Base-by-base conservation (phyloP, 1,140 invertebrate genomes). In the Varroa destructor region DNA sequence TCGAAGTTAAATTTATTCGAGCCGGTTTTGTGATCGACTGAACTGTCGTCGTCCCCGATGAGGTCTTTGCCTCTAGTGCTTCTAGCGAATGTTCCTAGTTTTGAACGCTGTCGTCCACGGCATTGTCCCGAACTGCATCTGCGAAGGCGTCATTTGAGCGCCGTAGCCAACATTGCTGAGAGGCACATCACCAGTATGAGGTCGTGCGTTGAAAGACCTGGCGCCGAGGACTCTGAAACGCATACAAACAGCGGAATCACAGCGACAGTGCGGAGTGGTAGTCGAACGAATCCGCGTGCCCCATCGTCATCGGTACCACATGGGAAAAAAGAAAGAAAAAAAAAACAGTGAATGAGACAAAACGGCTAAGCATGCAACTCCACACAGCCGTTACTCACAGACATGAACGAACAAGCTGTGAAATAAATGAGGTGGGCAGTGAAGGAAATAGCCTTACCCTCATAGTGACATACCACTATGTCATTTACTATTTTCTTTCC, bases 131-230 rank as follows among this genome's bases (percentile, higher is more conserved):
- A 67, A 67, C 61, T 67, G 61, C 61, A 67, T 67, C 61, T 67
- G 61, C 46, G 40, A 37, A 67, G 61, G 46, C 61, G 61, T 67
- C 61, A 67, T 67, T 67, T 67, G 61, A 67, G 61, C 14, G 61
- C 61, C 10, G 46, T 67, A 37, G 61, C 40, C 46, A 67, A 12
- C 61, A 67, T 43, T 8, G 61, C 37, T 40, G 61, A 67, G 40
- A 67, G 40, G 37, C 61, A 67, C 46, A 67, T 40, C 12, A 67
- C 12, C 61, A 67, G 8, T 14, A 67, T 37, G 40, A 67, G 61
- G 37, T 37, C 40, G 12, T 67, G 40, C 10, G 61, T 67, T 40
- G 61, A 67, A 10, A 67, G 46, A 40, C 12, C 61, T 14, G 61
- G 61, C 61, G 61, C 46, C 10, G 61, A 12, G 2, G 61, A 67